phyloP scores from a whole-genome alignment of 2,113 vertebrate genomes.

The Nanger granti region DNA sequence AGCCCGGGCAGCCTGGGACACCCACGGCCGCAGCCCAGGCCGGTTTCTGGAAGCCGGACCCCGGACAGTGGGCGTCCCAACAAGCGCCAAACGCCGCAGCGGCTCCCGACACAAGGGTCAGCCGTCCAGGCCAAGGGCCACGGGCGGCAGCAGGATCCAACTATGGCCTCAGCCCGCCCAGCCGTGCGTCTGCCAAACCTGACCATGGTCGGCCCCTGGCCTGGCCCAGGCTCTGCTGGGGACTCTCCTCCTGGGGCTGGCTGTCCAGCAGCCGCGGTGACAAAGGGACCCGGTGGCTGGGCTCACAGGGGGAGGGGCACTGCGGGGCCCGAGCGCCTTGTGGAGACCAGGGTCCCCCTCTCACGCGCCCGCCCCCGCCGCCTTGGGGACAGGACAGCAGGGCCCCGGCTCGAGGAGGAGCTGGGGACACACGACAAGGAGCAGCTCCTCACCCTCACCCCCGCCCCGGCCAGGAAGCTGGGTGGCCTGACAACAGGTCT shows the following conservation, averaged over 20 bases:
- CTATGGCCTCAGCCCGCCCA: not conserved
- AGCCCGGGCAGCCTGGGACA: not conserved
- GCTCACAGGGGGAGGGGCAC: fast-evolving
- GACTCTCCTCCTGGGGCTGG: not conserved
- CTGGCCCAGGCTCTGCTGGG: not conserved
- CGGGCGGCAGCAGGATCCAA: not conserved
- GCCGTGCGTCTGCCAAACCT: not conserved
- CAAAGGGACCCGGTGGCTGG: not conserved
- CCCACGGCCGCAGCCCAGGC: not conserved
- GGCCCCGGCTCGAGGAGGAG: not conserved
- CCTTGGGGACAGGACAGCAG: not conserved
- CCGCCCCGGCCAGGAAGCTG: fast-evolving
- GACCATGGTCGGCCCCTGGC: fast-evolving
- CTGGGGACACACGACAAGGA: not conserved
- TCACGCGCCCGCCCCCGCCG: fast-evolving
- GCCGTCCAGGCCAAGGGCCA: not conserved
- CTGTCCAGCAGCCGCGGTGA: not conserved
- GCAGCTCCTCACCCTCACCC: not conserved
- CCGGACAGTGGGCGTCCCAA: not conserved
- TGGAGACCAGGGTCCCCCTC: not conserved
- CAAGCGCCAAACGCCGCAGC: not conserved
- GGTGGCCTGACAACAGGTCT: not conserved
- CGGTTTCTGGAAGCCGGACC: not conserved
- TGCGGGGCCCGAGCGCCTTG: too few relatives aligned
- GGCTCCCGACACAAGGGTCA: not conserved